These are phyloP conservation scores for Poecilia latipinna DNA, from an alignment of 2,113 vertebrate species.

Conservation along the genomic window DNA sequence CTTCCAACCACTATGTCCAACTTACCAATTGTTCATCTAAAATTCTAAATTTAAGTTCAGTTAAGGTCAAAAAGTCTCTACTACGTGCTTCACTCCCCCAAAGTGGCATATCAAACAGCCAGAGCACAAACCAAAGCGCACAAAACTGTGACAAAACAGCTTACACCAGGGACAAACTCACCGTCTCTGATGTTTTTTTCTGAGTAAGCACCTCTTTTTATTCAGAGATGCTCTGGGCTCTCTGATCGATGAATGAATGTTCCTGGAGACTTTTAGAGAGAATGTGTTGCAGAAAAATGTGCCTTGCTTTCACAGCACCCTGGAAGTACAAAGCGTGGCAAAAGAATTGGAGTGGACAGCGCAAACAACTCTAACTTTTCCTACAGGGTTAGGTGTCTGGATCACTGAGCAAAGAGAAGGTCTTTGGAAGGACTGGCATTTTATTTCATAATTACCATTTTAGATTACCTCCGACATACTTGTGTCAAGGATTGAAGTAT, in stretches of 20 bases:
- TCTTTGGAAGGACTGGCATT: background rate
- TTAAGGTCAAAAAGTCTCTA: no score
- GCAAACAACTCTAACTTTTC: slow-evolving; percentile 4
- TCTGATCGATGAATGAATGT: slow-evolving; percentile 63
- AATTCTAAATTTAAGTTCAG: no score
- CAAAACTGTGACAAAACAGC: background rate
- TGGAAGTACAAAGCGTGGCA: slow-evolving; percentile 17
- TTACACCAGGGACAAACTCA: slow-evolving; percentile 7
- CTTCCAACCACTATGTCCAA: no score
- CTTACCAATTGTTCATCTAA: no score
- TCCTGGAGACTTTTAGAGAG: slow-evolving; percentile 42
- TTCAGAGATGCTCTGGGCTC: slow-evolving; percentile 37
- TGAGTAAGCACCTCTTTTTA: slow-evolving; percentile 14
- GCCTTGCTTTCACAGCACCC: slow-evolving; percentile 29
- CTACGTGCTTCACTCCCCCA: no score
- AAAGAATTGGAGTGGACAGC: slow-evolving; percentile 27
- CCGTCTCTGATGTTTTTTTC: background rate
- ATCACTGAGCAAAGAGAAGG: background rate
- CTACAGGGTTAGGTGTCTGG: background rate
- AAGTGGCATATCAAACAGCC: background rate
- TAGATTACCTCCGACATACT: background rate
- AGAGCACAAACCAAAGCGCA: background rate
- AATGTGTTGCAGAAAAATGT: slow-evolving; percentile 42
- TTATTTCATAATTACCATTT: no score
- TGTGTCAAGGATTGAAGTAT: background rate